These are phyloP conservation scores for Podabrus alpinus DNA, from an alignment of 2,888 invertebrate species.

Conservation along the genomic window DNA sequence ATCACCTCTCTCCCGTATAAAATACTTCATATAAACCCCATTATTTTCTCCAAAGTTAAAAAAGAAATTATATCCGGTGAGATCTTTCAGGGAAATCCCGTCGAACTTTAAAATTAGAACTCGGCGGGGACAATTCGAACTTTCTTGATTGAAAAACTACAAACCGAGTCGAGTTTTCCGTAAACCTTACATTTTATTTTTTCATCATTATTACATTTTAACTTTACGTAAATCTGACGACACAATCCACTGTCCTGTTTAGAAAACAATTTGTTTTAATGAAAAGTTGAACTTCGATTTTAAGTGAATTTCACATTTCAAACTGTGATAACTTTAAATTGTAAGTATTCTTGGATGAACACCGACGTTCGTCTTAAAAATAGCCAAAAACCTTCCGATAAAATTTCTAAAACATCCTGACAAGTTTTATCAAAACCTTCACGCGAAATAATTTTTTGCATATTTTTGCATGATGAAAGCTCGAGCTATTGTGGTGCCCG, in stretches of 20 bases:
- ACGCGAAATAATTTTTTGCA: background rate
- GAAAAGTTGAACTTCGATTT: no score
- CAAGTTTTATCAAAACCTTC: background rate
- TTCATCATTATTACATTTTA: no score
- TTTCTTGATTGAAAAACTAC: background rate
- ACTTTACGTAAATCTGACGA: no score
- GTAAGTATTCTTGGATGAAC: no score
- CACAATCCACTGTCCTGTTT: no score
- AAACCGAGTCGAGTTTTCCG: background rate
- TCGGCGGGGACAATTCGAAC: background rate
- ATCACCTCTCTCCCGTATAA: background rate
- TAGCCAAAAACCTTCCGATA: background rate
- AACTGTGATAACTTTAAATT: background rate
- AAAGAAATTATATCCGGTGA: background rate
- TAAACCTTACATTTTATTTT: background rate
- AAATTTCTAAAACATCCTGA: background rate
- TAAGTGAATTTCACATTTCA: no score
- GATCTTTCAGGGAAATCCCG: background rate
- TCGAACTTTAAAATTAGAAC: background rate
- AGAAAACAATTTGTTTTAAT: no score
- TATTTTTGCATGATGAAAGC: background rate
- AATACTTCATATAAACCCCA: no score
- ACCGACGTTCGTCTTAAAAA: background rate
- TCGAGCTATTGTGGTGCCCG: background rate
- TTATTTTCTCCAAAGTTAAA: background rate